Evolutionary conservation across 2,113 vertebrate species (phyloP), one percentile per base, ranked within the genome.

Genomic region (Trochalopteron elliotii): DNA sequence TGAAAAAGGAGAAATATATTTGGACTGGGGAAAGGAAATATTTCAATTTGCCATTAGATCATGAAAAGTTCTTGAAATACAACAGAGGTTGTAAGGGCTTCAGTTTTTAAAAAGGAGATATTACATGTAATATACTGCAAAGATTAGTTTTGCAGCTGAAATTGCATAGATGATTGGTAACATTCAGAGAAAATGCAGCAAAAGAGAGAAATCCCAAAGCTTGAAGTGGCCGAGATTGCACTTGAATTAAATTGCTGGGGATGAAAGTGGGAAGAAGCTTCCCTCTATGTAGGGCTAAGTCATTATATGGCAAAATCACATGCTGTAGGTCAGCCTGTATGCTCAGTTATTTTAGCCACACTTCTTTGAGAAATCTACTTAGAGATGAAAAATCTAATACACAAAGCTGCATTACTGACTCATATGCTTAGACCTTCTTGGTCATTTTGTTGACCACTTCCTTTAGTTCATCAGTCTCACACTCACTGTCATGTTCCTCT

Each of bases 141-240:
- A 97, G 96, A 97, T 98, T 97, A 98, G 83, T 97, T 97, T 97
- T 98, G 91, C 90, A 91, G 80, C 93, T 94, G 94, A 97, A 95
- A 98, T 97, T 98, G 97, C 94, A 84, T 94, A 94, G 83, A 85
- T 96, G 96, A 97, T 96, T 96, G 96, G 90, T 91, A 94, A 92
- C 92, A 94, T 96, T 97, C 96, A 96, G 88, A 87, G 74, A 90
- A 97, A 97, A 92, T 68, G 89, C 64, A 81, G 79, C 39, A 15
- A 86, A 93, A 95, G 88, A 88, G 30, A 92, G 93, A 97, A 97
- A 97, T 96, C 94, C 72, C 87, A 94, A 92, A 96, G 94, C 92
- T 89, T 95, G 71, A 96, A 98, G 85, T 91, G 86, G 91, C 63
- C 53, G 52, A 96, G 95, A 94, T 94, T 90, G 77, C 81, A 86